These are phyloP conservation scores for Heliconius nattereri DNA, from an alignment of 1,140 invertebrate genomes.

Conservation along the genomic window DNA sequence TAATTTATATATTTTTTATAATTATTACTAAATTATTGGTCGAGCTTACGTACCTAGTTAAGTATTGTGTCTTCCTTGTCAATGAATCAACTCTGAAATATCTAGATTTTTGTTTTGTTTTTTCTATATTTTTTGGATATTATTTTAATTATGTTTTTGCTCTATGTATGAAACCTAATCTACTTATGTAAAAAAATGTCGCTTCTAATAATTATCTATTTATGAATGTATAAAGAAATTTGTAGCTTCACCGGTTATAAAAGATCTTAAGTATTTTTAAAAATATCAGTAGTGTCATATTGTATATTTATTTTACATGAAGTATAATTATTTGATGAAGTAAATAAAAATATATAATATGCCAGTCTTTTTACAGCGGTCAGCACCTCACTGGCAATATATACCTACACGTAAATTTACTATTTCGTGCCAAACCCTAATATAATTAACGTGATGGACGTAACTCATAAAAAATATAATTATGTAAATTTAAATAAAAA, in stretches of 20 bases:
- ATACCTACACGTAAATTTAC: slow-evolving; percentile 14
- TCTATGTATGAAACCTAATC: neutral
- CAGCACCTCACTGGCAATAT: neutral
- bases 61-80: slow-evolving; percentile 38
- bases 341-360: neutral
- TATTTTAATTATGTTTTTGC: neutral
- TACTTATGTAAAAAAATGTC: too few relatives aligned
- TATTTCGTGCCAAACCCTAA: slow-evolving; percentile 14
- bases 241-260: neutral
- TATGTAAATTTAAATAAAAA: neutral
- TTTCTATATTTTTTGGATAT: neutral
- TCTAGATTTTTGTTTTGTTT: neutral
- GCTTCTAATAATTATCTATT: neutral
- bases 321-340: neutral
- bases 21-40: slow-evolving; percentile 55
- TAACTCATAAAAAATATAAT: neutral
- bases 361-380: neutral
- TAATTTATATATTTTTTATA: slow-evolving; percentile 20
- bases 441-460: neutral
- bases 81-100: slow-evolving; percentile 2
- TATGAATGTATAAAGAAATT: neutral
- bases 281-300: neutral
- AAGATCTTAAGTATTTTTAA: neutral
- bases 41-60: slow-evolving; percentile 71
- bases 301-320: neutral